Conservation (phyloP, 2,888 invertebrate genomes). For the Drosophila neonasuta region DNA sequence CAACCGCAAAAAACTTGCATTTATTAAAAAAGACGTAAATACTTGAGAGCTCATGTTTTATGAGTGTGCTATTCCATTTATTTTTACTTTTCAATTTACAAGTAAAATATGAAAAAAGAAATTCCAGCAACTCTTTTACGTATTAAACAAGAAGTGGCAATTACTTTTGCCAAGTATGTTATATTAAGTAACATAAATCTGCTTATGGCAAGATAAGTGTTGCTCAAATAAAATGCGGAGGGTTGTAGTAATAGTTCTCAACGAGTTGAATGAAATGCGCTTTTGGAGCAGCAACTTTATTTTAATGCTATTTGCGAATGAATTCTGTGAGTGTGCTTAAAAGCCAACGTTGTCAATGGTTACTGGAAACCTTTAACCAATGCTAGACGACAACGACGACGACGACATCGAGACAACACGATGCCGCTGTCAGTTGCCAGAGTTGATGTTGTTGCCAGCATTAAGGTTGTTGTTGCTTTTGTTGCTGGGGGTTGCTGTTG, state of each 20-base stretch:
- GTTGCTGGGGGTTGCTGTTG: slow-evolving; percentile 11
- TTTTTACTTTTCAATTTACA: too few relatives aligned
- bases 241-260: background rate
- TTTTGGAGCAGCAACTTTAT: slow-evolving; percentile 2
- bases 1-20: too few relatives aligned
- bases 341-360: slow-evolving; percentile 46
- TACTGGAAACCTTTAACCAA: slow-evolving; percentile 50
- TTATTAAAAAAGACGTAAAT: too few relatives aligned
- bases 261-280: slow-evolving; percentile 4
- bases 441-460: slow-evolving; percentile 1
- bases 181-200: background rate
- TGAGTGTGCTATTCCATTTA: too few relatives aligned
- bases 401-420: slow-evolving; percentile 40
- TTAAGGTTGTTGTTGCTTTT: background rate
- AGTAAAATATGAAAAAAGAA: too few relatives aligned
- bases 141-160: too few relatives aligned
- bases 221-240: background rate
- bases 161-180: too few relatives aligned
- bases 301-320: slow-evolving; percentile 13
- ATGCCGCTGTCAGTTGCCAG: slow-evolving; percentile 33
- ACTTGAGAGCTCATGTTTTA: too few relatives aligned
- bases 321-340: slow-evolving; percentile 42
- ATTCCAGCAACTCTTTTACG: too few relatives aligned
- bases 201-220: background rate
- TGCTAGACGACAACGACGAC: slow-evolving; percentile 39